Conservation (phyloP, 2,888 invertebrate species). For the Eustalomyia histrio region DNA sequence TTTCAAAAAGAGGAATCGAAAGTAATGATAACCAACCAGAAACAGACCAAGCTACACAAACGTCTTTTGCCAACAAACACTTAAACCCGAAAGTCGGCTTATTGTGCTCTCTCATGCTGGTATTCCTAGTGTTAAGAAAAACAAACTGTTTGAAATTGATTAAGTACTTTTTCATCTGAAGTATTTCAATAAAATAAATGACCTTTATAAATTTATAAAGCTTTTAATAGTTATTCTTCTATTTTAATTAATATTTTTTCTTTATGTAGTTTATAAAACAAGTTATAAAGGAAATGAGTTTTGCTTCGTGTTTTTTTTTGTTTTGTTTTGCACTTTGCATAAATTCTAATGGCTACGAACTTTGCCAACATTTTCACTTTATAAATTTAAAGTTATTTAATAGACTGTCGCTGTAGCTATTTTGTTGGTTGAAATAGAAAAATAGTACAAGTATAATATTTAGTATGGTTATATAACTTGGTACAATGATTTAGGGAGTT, state of each 20-base stretch:
- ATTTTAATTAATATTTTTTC: neutral
- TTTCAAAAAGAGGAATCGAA: too few species aligned
- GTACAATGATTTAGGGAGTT: neutral
- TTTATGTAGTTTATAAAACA: neutral
- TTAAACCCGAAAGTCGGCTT: too few species aligned
- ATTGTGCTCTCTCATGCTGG: too few species aligned
- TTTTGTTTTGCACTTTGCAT: neutral
- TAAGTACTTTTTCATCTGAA: too few species aligned
- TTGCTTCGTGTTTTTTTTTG: neutral
- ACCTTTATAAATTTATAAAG: neutral
- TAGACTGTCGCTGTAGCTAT: neutral
- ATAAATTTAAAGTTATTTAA: constrained; percentile 18
- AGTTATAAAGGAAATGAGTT: neutral
- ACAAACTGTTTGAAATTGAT: too few species aligned
- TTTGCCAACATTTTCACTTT: constrained; percentile 31
- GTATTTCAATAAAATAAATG: neutral
- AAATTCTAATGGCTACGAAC: neutral
- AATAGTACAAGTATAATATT: neutral
- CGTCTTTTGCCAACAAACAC: too few species aligned
- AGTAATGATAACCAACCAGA: too few species aligned
- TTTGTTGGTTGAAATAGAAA: neutral
- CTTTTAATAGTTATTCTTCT: neutral
- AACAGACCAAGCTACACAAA: too few species aligned
- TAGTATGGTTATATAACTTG: neutral
- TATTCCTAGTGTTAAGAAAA: too few species aligned